Conservation (phyloP, 2,113 vertebrate species). For the Oplegnathus fasciatus region DNA sequence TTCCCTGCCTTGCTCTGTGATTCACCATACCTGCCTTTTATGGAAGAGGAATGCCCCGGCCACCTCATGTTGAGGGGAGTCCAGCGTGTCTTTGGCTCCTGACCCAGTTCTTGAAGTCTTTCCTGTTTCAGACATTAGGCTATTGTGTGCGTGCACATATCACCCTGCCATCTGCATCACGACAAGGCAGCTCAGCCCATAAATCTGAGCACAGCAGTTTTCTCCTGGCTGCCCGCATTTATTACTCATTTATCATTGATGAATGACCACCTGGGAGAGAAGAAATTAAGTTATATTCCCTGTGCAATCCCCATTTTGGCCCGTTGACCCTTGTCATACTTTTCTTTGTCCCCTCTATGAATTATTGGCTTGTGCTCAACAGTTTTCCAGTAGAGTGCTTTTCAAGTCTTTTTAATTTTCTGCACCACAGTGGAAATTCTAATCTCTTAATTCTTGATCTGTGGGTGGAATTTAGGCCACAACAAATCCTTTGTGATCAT, state of each 20-base stretch:
- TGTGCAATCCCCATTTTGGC: constrained; percentile 22
- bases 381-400: constrained; percentile 35
- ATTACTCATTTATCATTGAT: constrained; percentile 46
- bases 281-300: constrained; percentile 41
- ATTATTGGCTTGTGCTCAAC: constrained; percentile 43
- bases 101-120: neutral
- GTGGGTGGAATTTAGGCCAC: constrained; percentile 30
- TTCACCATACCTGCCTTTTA: constrained; percentile 51
- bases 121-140: neutral
- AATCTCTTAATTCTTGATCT: constrained; percentile 54
- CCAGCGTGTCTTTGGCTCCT: constrained; percentile 15
- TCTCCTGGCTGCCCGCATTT: constrained; percentile 7
- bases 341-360: constrained; percentile 37
- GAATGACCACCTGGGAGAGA: constrained; percentile 41
- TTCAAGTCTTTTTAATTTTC: constrained; percentile 53
- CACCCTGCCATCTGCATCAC: constrained; percentile 23
- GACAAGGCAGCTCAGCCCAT: constrained; percentile 10
- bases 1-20: constrained; percentile 11
- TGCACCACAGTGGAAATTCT: constrained; percentile 39
- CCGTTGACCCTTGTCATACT: constrained; percentile 51
- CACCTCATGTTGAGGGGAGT: constrained; percentile 18
- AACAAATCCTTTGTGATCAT: constrained; percentile 15
- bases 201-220: constrained; percentile 48
- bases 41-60: constrained; percentile 41
- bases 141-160: neutral